Conservation (phyloP, 2,888 invertebrate species). For the Latrodectus hesperus region DNA sequence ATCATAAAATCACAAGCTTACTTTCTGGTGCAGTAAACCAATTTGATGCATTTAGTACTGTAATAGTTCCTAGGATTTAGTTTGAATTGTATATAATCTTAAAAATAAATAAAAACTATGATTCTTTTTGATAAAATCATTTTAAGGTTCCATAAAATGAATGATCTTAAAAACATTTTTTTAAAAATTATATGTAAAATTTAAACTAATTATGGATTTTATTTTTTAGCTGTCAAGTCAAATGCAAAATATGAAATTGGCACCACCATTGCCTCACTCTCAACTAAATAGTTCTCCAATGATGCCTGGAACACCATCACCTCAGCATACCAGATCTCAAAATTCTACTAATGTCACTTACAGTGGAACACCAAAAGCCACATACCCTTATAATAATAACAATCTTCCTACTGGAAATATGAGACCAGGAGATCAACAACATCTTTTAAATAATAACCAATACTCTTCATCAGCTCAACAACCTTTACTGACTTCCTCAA, state of each 20-base stretch:
- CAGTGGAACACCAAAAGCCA: constrained; percentile 31
- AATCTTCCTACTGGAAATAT: constrained; percentile 6
- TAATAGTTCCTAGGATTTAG: neutral
- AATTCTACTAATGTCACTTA: constrained; percentile 51
- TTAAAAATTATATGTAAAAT: neutral
- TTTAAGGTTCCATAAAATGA: neutral
- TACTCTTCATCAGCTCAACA: neutral
- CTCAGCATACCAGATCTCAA: constrained; percentile 15
- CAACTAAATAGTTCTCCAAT: constrained; percentile 5
- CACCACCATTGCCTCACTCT: constrained; percentile 24
- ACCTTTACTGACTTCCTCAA: neutral
- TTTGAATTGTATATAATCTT: neutral
- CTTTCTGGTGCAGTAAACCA: neutral
- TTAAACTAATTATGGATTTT: neutral
- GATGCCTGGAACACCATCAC: constrained; percentile 20
- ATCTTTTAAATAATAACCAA: constrained; percentile 12
- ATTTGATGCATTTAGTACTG: neutral
- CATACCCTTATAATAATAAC: constrained; percentile 60
- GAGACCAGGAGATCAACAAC: neutral
- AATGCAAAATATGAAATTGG: constrained; percentile 56
- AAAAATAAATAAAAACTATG: neutral
- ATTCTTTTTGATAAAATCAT: neutral
- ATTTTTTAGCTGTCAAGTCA: constrained; percentile 45
- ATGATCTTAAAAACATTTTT: neutral
- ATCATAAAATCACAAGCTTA: too few species aligned